A percentile compares a stretch with the other conserved stretches of the same genome.
Conservation (phyloP, 1,140 invertebrate genomes). For the Apis cerana region DNA sequence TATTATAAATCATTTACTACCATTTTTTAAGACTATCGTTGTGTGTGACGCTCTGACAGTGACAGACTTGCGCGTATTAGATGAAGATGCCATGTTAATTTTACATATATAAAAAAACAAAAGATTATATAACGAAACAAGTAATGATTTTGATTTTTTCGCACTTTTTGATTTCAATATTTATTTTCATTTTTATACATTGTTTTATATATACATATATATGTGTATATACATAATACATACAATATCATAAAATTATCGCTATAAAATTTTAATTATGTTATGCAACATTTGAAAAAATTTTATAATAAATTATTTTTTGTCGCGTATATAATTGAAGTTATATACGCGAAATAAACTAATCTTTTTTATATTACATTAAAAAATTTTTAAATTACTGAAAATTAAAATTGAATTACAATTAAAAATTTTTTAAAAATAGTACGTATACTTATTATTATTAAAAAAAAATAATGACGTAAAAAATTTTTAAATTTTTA, state of each 20-base stretch:
- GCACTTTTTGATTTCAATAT: neutral
- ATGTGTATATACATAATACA: neutral
- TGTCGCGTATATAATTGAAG: neutral
- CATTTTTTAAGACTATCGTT: constrained; percentile 16
- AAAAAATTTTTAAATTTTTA: constrained; percentile 29
- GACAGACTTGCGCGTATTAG: constrained; percentile 21
- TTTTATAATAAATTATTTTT: neutral
- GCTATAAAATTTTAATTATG: neutral
- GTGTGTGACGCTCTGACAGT: constrained; percentile 22
- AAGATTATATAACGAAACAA: neutral
- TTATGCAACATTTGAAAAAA: neutral
- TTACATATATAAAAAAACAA: neutral
- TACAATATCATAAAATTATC: neutral
- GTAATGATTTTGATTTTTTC: neutral
- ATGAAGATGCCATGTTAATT: constrained; percentile 12
- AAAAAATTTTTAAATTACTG: neutral
- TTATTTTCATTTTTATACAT: too few species aligned
- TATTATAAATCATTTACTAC: constrained; percentile 24
- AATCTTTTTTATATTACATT: neutral
- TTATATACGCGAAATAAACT: neutral
- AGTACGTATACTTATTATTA: too few species aligned
- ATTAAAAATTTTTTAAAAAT: neutral
- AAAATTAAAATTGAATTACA: neutral
- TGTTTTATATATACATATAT: too few species aligned
- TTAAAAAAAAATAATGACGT: neutral